Percentiles rank a stretch among this genome's conserved stretches.
Conservation (phyloP, 2,797 vertebrate species). For the Lycodopsis pacificus region DNA sequence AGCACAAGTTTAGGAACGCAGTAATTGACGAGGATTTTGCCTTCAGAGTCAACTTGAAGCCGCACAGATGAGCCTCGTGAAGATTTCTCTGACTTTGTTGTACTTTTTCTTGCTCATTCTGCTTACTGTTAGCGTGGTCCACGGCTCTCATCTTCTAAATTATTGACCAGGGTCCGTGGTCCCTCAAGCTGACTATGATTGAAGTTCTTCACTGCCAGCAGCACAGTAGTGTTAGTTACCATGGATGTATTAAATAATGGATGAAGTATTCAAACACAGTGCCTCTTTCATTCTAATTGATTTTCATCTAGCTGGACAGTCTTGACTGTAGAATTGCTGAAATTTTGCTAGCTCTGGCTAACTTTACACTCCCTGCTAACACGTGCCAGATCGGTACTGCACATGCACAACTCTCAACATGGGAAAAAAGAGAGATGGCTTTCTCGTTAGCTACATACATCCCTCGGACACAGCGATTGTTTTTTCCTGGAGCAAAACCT, state of each 20-base stretch:
- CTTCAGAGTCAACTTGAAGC: conserved; percentile 63
- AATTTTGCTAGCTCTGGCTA: neutral
- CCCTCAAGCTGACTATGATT: conserved; percentile 50
- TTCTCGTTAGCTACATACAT: neutral
- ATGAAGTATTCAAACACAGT: conserved; percentile 46
- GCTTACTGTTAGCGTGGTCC: conserved; percentile 54
- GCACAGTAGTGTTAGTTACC: conserved; percentile 46
- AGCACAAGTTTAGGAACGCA: conserved; percentile 67
- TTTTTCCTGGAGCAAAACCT: neutral
- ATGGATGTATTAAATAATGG: conserved; percentile 54
- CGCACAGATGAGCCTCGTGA: conserved; percentile 62
- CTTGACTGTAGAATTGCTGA: neutral
- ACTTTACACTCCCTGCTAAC: neutral
- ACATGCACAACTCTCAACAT: neutral
- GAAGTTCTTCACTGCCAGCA: conserved; percentile 53
- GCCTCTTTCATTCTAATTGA: conserved; percentile 26
- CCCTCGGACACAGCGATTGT: neutral
- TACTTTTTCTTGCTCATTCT: conserved; percentile 48
- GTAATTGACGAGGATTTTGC: conserved; percentile 79
- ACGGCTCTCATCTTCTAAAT: conserved; percentile 55
- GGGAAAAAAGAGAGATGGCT: neutral
- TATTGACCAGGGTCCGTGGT: conserved; percentile 63
- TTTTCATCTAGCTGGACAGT: neutral
- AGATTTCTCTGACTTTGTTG: conserved; percentile 66
- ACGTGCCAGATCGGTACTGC: neutral